A percentile compares a stretch with the other conserved stretches of the same genome.
phyloP scores from a whole-genome alignment of 2,888 invertebrate genomes.

The Macropis europaea region DNA sequence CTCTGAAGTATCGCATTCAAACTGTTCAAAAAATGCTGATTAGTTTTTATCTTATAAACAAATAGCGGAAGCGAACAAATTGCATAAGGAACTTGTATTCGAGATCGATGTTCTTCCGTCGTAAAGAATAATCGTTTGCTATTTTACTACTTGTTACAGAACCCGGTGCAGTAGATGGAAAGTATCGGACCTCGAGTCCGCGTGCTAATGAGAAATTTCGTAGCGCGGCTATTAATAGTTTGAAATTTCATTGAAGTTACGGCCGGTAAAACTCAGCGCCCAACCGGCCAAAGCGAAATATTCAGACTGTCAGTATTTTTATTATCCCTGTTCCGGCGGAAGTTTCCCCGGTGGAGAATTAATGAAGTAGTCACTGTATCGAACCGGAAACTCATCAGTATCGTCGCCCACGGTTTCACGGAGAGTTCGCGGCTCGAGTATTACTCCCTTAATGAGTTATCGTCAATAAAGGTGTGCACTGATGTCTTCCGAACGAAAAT shows the following conservation, averaged over 20 bases:
- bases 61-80: no score
- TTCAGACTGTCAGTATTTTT: not conserved
- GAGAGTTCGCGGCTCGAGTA: not conserved
- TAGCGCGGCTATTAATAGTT: slow-evolving; percentile 7
- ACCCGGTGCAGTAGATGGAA: not conserved
- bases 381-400: not conserved
- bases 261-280: not conserved
- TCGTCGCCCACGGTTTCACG: not conserved
- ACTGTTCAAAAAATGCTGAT: no score
- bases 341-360: not conserved
- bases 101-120: no score
- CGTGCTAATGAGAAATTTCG: not conserved
- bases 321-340: not conserved
- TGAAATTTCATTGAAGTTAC: not conserved
- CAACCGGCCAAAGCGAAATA: no score
- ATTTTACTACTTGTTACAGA: not conserved
- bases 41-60: no score
- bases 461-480: no score
- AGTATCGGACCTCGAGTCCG: not conserved
- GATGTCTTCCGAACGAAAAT: no score
- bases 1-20: no score
- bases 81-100: no score
- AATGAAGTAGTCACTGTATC: not conserved
- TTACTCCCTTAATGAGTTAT: not conserved
- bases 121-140: not conserved